phyloP scores from a whole-genome alignment of 1,140 invertebrate genomes.

The Acromyrmex echinatior region DNA sequence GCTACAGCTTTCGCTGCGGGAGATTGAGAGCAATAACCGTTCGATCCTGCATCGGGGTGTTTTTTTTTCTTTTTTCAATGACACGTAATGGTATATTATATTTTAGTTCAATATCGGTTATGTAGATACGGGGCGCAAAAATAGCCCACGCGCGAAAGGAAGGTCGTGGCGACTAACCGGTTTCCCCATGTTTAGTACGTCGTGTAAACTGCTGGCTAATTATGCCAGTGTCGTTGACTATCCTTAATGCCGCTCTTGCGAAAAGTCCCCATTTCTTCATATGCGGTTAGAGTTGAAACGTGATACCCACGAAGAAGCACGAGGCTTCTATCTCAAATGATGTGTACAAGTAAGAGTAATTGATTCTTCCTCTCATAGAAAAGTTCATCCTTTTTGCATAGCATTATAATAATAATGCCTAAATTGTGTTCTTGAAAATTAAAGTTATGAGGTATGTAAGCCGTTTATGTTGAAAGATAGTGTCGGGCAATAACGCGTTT shows the following conservation, averaged over 20 bases:
- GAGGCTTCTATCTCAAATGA: slow-evolving; percentile 12
- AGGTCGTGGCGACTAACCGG: slow-evolving; percentile 49
- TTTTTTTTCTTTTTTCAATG: slow-evolving; percentile 31
- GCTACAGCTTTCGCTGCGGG: neutral
- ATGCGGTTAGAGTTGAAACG: slow-evolving; percentile 27
- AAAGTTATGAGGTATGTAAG: neutral
- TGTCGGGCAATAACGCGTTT: too few relatives aligned
- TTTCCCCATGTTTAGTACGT: slow-evolving; percentile 23
- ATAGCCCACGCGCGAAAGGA: slow-evolving; percentile 55
- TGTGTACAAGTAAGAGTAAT: neutral
- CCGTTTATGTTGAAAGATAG: neutral
- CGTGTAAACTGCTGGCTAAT: slow-evolving; percentile 44
- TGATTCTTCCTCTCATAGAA: neutral
- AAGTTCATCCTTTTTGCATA: neutral
- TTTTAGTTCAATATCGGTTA: slow-evolving; percentile 19
- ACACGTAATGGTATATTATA: slow-evolving; percentile 4
- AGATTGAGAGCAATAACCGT: slow-evolving; percentile 26
- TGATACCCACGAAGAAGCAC: slow-evolving; percentile 19
- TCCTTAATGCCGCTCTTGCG: slow-evolving; percentile 40
- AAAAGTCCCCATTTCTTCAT: slow-evolving; percentile 30
- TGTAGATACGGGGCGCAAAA: slow-evolving; percentile 14
- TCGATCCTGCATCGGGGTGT: neutral
- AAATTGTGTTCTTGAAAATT: neutral
- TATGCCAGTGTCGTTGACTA: slow-evolving; percentile 36
- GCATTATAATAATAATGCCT: neutral